phyloP scores from a whole-genome alignment of 2,113 vertebrate genomes.

The Pomatostomus ruficeps region DNA sequence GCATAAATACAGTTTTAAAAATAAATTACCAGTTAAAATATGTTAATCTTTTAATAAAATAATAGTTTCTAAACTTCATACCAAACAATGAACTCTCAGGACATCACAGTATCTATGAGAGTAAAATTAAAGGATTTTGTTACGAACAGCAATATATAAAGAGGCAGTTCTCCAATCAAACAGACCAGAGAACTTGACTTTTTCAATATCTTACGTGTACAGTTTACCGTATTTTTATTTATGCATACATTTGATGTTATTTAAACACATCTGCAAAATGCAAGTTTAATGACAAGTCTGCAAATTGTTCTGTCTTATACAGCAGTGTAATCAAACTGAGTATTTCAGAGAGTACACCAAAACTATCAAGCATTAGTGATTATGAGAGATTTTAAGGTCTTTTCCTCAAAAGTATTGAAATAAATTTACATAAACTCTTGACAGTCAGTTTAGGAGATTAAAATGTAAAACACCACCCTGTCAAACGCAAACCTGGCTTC shows the following conservation, averaged over 20 bases:
- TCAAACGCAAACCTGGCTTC: background rate
- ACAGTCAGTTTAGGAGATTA: background rate
- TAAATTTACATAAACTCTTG: background rate
- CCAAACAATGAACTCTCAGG: background rate
- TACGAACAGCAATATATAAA: background rate
- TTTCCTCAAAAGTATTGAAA: background rate
- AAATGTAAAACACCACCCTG: background rate
- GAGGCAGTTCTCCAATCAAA: background rate
- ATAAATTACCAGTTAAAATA: background rate
- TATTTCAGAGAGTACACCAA: background rate
- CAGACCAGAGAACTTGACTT: background rate
- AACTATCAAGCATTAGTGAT: background rate
- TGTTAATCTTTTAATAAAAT: background rate
- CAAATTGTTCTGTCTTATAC: background rate
- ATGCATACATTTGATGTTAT: background rate
- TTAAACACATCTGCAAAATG: background rate
- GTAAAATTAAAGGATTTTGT: background rate
- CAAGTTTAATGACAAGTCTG: background rate
- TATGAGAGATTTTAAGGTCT: background rate
- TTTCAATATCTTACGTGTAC: background rate
- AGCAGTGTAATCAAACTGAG: background rate
- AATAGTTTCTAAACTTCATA: background rate
- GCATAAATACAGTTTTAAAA: conserved; percentile 30
- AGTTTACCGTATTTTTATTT: background rate
- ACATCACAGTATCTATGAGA: background rate